A percentile compares a stretch with the other conserved stretches of the same genome.
phyloP scores from a whole-genome alignment of 2,888 invertebrate species.

The Amblyteles armatorius region DNA sequence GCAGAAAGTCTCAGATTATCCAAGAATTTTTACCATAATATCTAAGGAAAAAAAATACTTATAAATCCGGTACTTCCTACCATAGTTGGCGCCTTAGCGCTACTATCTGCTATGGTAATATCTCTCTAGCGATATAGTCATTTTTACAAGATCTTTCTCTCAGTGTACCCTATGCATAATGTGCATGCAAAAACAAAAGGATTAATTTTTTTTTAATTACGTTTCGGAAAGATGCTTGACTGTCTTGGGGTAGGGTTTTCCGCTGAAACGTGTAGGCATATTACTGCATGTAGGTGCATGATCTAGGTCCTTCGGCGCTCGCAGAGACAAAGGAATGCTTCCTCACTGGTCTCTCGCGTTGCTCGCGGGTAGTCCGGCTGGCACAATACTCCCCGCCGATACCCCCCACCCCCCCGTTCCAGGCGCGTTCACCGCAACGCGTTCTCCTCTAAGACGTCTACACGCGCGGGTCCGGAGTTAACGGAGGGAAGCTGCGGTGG shows the following conservation, averaged over 20 bases:
- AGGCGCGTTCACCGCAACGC: constrained; percentile 14
- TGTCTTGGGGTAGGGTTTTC: not conserved
- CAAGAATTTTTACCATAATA: too few relatives aligned
- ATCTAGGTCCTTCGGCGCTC: constrained; percentile 48
- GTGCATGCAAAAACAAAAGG: too few relatives aligned
- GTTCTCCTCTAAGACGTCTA: constrained; percentile 41
- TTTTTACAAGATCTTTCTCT: too few relatives aligned
- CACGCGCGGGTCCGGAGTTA: constrained; percentile 56
- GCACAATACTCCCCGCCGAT: constrained; percentile 36
- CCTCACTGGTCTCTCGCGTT: constrained; percentile 72
- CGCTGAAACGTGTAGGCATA: not conserved
- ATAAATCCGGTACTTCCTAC: too few relatives aligned
- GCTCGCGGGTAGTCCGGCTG: constrained; percentile 50
- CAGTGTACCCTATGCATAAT: too few relatives aligned
- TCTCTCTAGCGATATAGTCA: too few relatives aligned
- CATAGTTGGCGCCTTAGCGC: too few relatives aligned
- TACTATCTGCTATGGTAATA: too few relatives aligned
- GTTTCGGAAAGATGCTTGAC: not conserved
- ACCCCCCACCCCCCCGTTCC: constrained; percentile 27
- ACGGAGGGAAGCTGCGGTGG: constrained; percentile 45
- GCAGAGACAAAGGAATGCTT: constrained; percentile 83
- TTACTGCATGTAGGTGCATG: constrained; percentile 6
- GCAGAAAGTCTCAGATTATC: too few relatives aligned
- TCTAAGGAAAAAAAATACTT: too few relatives aligned
- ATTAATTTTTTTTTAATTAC: not conserved